Evolutionary conservation across 2,888 invertebrate genomes (phyloP).

Genomic region (Coleophora deauratella): DNA sequence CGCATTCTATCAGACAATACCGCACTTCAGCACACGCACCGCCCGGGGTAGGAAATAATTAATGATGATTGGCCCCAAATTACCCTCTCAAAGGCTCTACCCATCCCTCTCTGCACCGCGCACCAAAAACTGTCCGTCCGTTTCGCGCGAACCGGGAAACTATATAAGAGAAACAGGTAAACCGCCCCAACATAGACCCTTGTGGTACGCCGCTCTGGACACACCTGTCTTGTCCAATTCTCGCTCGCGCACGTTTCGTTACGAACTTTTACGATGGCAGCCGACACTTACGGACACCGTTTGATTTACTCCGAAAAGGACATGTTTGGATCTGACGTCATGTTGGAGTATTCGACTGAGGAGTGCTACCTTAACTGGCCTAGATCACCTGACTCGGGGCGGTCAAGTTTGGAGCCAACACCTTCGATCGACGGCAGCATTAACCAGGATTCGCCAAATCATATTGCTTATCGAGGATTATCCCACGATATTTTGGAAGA

Average conservation of each 20-base stretch:
- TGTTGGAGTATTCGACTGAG: slow-evolving; percentile 61
- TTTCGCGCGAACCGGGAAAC: slow-evolving; percentile 50
- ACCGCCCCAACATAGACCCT: slow-evolving; percentile 45
- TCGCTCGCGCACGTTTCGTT: slow-evolving; percentile 11
- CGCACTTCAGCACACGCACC: slow-evolving; percentile 46
- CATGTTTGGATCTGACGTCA: slow-evolving; percentile 58
- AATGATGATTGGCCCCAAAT: slow-evolving; percentile 73
- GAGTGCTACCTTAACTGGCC: slow-evolving; percentile 64
- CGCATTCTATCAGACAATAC: slow-evolving; percentile 37
- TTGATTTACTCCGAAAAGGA: slow-evolving; percentile 59
- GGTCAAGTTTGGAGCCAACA: slow-evolving; percentile 68
- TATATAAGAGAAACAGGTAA: slow-evolving; percentile 67
- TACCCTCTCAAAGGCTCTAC: slow-evolving; percentile 51
- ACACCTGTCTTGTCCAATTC: slow-evolving; percentile 35
- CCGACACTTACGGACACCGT: slow-evolving; percentile 70
- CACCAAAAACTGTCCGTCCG: slow-evolving; percentile 28
- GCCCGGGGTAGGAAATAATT: slow-evolving; percentile 62
- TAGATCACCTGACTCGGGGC: slow-evolving; percentile 64
- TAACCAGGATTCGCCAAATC: slow-evolving; percentile 51
- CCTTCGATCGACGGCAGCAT: slow-evolving; percentile 70
- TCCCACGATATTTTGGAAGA: slow-evolving; percentile 58
- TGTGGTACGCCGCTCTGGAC: slow-evolving; percentile 44
- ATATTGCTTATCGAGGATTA: slow-evolving; percentile 65
- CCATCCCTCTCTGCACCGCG: slow-evolving; percentile 38
- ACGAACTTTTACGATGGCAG: slow-evolving; percentile 41